phyloP scores from a whole-genome alignment of 2,797 vertebrate genomes.

The Xenops minutus region DNA sequence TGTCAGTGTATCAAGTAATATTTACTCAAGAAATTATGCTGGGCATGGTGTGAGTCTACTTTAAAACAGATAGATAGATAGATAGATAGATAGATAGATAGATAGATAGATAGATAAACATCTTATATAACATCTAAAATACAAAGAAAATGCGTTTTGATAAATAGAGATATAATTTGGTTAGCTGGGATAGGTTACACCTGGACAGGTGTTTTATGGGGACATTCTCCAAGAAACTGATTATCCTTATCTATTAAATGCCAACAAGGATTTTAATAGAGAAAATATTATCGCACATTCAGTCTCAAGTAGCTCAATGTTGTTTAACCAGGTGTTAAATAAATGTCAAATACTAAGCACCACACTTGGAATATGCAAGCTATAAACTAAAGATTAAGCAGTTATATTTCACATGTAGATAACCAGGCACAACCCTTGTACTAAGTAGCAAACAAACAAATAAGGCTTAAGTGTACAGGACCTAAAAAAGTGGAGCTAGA shows the following conservation, averaged over 20 bases:
- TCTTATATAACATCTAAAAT: not conserved
- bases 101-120: not conserved
- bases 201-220: not conserved
- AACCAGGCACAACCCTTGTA: not conserved
- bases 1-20: not conserved
- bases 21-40: not conserved
- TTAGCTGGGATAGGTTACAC: not conserved
- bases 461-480: not conserved
- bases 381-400: not conserved
- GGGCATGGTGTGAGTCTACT: not conserved
- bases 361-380: not conserved
- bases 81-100: not conserved
- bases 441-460: not conserved
- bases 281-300: not conserved
- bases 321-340: constrained; percentile 15
- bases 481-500: not conserved
- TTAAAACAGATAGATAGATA: not conserved
- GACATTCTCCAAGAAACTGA: not conserved
- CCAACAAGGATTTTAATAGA: not conserved
- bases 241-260: not conserved
- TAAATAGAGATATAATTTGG: not conserved
- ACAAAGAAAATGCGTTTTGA: not conserved
- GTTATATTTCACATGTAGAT: not conserved
- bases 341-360: not conserved
- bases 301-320: not conserved